A percentile compares a stretch with the other conserved stretches of the same genome.
These are phyloP conservation scores for Metacarcinus magister DNA, from an alignment of 2,888 invertebrate species.

Conservation along the genomic window DNA sequence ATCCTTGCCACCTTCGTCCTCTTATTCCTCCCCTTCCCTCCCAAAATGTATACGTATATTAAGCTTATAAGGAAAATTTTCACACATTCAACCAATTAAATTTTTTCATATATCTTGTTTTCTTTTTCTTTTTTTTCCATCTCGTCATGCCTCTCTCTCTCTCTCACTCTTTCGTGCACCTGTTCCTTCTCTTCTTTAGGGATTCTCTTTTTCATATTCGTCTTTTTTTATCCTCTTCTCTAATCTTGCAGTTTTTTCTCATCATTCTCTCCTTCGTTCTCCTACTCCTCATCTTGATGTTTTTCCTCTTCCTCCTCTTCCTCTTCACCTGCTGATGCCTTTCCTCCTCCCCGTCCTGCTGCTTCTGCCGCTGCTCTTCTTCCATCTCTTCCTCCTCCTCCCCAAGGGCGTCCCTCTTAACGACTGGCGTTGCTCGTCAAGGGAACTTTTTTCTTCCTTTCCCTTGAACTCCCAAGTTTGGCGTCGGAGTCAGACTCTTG, in stretches of 20 bases:
- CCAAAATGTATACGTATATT: not conserved
- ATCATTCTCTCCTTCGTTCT: not conserved
- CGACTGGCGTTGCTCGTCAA: not conserved
- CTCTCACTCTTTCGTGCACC: not conserved
- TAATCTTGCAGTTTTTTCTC: not conserved
- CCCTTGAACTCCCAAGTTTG: not conserved
- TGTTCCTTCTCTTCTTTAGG: not conserved
- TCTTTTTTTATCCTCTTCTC: not conserved
- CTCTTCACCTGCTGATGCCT: not conserved
- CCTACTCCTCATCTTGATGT: not conserved
- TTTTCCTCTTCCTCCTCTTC: not conserved
- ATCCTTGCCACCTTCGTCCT: too few relatives aligned
- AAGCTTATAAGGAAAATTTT: not conserved
- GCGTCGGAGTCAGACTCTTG: slow-evolving; percentile 12
- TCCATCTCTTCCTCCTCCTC: not conserved
- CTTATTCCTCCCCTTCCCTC: not conserved
- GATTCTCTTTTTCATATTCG: not conserved
- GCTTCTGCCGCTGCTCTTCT: not conserved
- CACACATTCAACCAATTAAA: not conserved
- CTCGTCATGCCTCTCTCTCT: not conserved
- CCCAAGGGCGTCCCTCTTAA: not conserved
- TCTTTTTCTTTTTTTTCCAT: not conserved
- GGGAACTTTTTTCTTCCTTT: not conserved
- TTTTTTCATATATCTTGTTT: not conserved
- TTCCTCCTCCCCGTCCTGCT: not conserved